Evolutionary conservation across 2,888 invertebrate genomes (phyloP).

Genomic region (Phragmatobia fuliginosa): DNA sequence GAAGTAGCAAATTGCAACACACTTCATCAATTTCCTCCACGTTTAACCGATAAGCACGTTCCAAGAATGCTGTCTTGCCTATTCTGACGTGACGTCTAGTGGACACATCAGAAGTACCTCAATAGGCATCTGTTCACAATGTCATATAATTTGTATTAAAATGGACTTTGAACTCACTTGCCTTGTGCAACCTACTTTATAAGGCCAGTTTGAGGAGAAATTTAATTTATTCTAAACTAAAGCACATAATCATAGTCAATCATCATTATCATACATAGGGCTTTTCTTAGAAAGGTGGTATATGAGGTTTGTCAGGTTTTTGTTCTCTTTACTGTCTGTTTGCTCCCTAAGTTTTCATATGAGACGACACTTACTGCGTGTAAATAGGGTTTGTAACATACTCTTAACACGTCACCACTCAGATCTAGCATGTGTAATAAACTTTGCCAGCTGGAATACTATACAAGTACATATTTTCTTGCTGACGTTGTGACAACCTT

Average conservation of each 20-base stretch:
- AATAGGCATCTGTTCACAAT: conserved; percentile 8
- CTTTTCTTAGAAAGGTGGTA: too few relatives aligned
- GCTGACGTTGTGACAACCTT: too few relatives aligned
- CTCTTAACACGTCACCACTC: too few relatives aligned
- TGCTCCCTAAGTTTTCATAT: too few relatives aligned
- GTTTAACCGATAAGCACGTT: conserved; percentile 56
- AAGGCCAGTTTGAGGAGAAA: conserved; percentile 45
- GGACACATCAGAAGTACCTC: background rate
- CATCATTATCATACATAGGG: too few relatives aligned
- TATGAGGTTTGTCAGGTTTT: too few relatives aligned
- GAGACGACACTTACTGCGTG: too few relatives aligned
- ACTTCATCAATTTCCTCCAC: conserved; percentile 33
- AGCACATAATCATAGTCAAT: too few relatives aligned
- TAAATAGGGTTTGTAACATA: too few relatives aligned
- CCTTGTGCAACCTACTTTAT: conserved; percentile 32
- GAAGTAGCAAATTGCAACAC: conserved; percentile 12
- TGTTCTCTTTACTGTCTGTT: too few relatives aligned
- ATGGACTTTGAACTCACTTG: conserved; percentile 45
- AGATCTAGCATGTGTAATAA: background rate
- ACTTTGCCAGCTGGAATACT: background rate
- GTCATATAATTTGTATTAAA: conserved; percentile 36
- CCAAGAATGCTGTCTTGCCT: conserved; percentile 37
- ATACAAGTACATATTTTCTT: background rate
- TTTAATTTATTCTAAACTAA: conserved; percentile 29
- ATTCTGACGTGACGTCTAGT: conserved; percentile 46